Evolutionary conservation across 2,888 invertebrate species (phyloP), one percentile per base, ranked within the genome.

Genomic region (Clepsis dumicolana): DNA sequence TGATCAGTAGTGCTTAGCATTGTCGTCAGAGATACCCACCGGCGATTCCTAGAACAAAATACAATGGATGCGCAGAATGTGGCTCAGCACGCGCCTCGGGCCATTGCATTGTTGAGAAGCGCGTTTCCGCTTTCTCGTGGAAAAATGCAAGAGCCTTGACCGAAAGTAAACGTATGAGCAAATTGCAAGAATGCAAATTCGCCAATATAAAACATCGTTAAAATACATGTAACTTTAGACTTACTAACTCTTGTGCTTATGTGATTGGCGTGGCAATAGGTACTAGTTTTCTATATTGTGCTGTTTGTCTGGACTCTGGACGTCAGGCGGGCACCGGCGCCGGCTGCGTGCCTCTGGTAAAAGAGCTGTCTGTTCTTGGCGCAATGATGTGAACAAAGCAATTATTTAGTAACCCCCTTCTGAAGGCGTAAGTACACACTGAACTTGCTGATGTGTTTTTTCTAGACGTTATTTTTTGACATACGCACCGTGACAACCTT

Each of bases 81-180:
- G 83, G 84, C 83, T 82, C 82, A 84, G 85, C 88, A 87, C 89
- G 86, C 86, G 85, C 82, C 83, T 78, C 79, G 78, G 78, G 84
- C 84, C 84, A 91, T 90, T 93, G 93, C 68, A 68, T 68, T 93
- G 83, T 82, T 85, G 85, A 89, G 87, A 88, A 87, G 86, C 88
- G 89, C 84, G 89, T 91, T 93, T 93, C 92, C 92, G 93, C 93
- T 93, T 93, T 93, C 92, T 86, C 92, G 91, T 87, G 90, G 87
- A 93, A 92, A 92, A 92, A 92, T 90, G 91, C 88, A 88, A 82
- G 86, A 90, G 82, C 85, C 83, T 85, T 81, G 83, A 87, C 90
- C 90, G 91, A 91, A 91, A 92, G 91, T 86, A 88, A 86, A 86
- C 84, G 80, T 56, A 76, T 75, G 73, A 72, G 73, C 72, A 72